Conservation (phyloP, 92 coral and sea anemone species). For the Paramuricea clavata region DNA sequence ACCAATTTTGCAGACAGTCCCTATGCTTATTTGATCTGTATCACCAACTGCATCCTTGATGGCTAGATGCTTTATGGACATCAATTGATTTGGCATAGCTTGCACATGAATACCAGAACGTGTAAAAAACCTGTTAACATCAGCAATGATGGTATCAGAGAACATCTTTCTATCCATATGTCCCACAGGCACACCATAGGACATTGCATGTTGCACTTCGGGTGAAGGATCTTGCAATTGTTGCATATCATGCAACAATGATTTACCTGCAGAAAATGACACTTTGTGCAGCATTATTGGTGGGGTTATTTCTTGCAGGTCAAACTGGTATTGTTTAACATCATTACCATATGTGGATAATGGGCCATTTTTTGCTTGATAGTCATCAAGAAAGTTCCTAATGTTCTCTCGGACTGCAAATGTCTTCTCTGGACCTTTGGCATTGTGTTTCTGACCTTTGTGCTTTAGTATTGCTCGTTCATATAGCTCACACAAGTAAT, state of each 20-base stretch:
- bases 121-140: no score
- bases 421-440: constrained; percentile 75
- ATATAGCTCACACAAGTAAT: constrained; percentile 79
- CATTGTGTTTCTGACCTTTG: constrained; percentile 79
- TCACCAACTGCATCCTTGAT: no score
- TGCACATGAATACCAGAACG: no score
- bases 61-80: no score
- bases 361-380: constrained; percentile 65
- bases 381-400: constrained; percentile 9
- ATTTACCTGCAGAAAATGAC: constrained; percentile 21
- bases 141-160: no score
- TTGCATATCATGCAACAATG: constrained; percentile 11
- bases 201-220: constrained; percentile 30
- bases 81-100: no score
- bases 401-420: constrained; percentile 53
- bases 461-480: constrained; percentile 72
- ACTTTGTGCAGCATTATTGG: constrained; percentile 14
- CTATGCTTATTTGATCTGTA: no score
- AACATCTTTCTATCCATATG: constrained; percentile 4
- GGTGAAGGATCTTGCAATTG: constrained; percentile 14
- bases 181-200: constrained; percentile 24
- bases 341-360: constrained; percentile 52
- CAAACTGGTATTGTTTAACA: constrained; percentile 33
- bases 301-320: background rate
- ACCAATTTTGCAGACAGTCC: no score